Conservation (phyloP, 2,797 vertebrate species). For the Darevskia mixta region DNA sequence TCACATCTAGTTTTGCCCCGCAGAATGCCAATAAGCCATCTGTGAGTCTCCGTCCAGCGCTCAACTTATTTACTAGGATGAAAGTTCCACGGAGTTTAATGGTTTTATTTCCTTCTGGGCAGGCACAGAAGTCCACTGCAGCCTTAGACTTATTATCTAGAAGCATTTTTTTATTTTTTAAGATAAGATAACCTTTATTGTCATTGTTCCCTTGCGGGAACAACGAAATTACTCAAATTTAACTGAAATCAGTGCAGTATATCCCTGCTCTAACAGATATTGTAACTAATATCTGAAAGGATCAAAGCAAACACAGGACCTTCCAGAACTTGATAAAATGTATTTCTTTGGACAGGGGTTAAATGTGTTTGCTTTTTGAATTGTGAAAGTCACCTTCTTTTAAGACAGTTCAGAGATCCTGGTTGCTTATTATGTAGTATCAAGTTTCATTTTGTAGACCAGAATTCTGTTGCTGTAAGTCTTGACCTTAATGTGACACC, state of each 20-base stretch:
- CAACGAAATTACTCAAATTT: neutral
- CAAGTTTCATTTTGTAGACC: constrained; percentile 16
- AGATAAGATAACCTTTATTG: too few relatives aligned
- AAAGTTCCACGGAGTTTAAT: neutral
- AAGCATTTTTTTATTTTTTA: too few relatives aligned
- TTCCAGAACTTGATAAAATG: accelerated
- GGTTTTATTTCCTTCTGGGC: neutral
- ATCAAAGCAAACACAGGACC: neutral
- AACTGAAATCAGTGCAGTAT: neutral
- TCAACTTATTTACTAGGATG: neutral
- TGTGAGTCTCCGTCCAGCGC: neutral
- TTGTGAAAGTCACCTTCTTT: neutral
- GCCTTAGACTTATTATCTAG: neutral
- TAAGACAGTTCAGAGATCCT: neutral
- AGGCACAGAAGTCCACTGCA: neutral
- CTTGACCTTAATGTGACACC: constrained; percentile 27
- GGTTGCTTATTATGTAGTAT: constrained; percentile 28
- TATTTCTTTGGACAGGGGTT: neutral
- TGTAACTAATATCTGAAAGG: neutral
- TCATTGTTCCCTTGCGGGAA: too few relatives aligned
- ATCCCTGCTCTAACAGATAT: neutral
- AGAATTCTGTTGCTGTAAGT: constrained; percentile 25
- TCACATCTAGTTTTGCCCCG: too few relatives aligned
- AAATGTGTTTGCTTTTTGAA: constrained; percentile 24
- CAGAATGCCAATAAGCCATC: neutral